Conservation (phyloP, 2,797 vertebrate species). For the Orientallactaga sibirica region DNA sequence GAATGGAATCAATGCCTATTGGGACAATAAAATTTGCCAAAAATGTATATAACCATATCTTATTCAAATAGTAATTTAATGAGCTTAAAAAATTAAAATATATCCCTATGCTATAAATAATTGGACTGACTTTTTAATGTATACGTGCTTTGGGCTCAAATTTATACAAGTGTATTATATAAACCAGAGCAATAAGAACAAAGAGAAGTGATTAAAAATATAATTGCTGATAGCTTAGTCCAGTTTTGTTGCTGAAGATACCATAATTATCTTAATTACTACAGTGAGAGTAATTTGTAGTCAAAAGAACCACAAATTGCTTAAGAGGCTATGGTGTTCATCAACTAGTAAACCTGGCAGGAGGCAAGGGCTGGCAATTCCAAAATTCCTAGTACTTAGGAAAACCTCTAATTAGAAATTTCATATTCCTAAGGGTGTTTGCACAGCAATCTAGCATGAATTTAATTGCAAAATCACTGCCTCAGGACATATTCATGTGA, state of each 20-base stretch:
- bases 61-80: conserved; percentile 41
- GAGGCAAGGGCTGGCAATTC: background rate
- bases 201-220: conserved; percentile 67
- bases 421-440: conserved; percentile 61
- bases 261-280: conserved; percentile 67
- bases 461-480: conserved; percentile 57
- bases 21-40: background rate
- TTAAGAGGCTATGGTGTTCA: conserved; percentile 44
- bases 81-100: conserved; percentile 24
- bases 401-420: conserved; percentile 74
- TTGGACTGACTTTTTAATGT: background rate
- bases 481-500: background rate
- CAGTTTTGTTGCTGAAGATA: conserved; percentile 56
- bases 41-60: background rate
- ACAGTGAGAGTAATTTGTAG: conserved; percentile 61
- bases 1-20: background rate
- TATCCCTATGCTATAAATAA: background rate
- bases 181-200: conserved; percentile 14
- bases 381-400: conserved; percentile 54
- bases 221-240: conserved; percentile 31
- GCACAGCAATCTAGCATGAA: conserved; percentile 34
- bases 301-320: conserved; percentile 68
- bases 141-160: background rate
- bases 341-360: conserved; percentile 18
- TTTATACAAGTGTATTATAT: conserved; percentile 37